These are phyloP conservation scores for Alviniconcha strummeri DNA, from an alignment of 2,888 invertebrate genomes.

Conservation along the genomic window DNA sequence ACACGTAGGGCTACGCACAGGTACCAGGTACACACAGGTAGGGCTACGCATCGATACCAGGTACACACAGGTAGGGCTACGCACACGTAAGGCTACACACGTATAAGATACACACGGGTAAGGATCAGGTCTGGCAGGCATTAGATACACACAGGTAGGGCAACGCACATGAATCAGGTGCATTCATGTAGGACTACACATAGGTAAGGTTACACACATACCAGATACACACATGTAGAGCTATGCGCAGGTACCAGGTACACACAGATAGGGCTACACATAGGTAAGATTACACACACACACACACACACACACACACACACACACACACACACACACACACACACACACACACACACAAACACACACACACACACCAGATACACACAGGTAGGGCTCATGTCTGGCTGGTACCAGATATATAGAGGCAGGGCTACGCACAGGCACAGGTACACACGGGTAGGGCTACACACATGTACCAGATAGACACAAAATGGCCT, in stretches of 20 bases:
- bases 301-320: neutral
- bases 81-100: neutral
- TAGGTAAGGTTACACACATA: neutral
- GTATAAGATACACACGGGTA: no score
- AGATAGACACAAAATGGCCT: no score
- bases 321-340: neutral
- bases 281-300: neutral
- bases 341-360: neutral
- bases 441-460: no score
- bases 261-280: neutral
- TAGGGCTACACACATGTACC: no score
- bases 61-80: no score
- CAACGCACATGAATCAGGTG: constrained; percentile 60
- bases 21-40: no score
- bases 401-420: constrained; percentile 68
- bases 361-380: neutral
- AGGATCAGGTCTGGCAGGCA: constrained; percentile 28
- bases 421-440: neutral
- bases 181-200: neutral
- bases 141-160: constrained; percentile 22
- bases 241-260: constrained; percentile 68
- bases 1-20: no score
- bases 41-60: constrained; percentile 38
- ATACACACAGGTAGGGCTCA: neutral
- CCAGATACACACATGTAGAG: neutral